phyloP scores from a whole-genome alignment of 2,888 invertebrate genomes.

The Lamellibrachia columna region DNA sequence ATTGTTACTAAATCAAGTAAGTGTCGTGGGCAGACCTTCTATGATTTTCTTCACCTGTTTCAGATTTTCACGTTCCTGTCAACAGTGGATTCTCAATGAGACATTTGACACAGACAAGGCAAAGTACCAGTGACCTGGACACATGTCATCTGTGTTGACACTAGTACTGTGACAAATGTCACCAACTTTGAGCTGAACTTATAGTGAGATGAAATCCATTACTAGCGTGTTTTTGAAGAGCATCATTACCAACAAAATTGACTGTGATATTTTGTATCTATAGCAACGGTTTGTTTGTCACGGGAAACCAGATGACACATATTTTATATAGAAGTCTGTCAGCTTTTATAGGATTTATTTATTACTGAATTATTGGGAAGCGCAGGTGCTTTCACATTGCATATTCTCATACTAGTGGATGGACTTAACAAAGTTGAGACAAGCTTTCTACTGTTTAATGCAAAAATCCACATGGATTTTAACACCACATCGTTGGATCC shows the following conservation, averaged over 20 bases:
- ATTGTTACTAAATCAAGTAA: too few relatives aligned
- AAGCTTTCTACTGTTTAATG: background rate
- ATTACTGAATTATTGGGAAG: background rate
- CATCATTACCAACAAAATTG: background rate
- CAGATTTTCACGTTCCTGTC: background rate
- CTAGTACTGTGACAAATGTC: slow-evolving; percentile 3
- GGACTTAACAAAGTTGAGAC: background rate
- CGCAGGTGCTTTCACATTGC: background rate
- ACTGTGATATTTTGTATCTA: slow-evolving; percentile 6
- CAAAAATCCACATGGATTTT: background rate
- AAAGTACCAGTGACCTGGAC: background rate
- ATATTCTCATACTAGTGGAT: background rate
- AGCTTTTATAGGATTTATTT: slow-evolving; percentile 4
- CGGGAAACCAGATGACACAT: background rate
- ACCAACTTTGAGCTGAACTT: background rate
- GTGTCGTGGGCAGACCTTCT: background rate
- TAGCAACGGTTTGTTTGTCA: slow-evolving; percentile 3
- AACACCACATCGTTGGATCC: background rate
- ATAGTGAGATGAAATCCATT: background rate
- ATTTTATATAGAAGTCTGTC: slow-evolving; percentile 10
- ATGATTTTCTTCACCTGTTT: background rate
- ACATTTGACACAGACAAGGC: background rate
- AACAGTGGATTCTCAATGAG: background rate
- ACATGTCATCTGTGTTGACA: background rate
- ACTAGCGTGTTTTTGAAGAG: background rate